Conservation (phyloP, 2,888 invertebrate genomes). For the Eumerus sabulonum region DNA sequence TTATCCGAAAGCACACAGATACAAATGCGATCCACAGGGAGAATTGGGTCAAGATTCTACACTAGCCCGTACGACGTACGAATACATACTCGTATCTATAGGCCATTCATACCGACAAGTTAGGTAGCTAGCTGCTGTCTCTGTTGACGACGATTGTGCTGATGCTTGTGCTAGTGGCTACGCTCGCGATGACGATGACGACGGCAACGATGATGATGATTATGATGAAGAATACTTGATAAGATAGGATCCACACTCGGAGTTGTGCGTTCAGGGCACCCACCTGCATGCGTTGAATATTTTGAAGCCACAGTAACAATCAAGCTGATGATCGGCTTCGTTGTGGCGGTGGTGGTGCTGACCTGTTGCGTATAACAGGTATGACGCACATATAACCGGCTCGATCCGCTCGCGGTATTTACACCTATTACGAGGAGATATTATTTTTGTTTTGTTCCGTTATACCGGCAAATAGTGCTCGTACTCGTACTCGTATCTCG, state of each 20-base stretch:
- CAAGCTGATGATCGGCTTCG: conserved; percentile 1
- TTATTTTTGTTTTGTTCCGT: conserved; percentile 68
- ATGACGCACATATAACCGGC: conserved; percentile 30
- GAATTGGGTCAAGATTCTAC: conserved; percentile 60
- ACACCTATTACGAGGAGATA: conserved; percentile 56
- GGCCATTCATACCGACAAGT: conserved; percentile 58
- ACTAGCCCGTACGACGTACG: conserved; percentile 15
- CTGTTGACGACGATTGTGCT: conserved; percentile 23
- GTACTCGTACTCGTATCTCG: conserved; percentile 29
- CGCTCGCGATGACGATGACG: no score
- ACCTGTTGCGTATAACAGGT: conserved; percentile 67
- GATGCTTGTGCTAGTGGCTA: no score
- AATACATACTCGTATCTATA: conserved; percentile 29
- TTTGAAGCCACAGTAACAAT: conserved; percentile 21
- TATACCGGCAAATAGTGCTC: conserved; percentile 46
- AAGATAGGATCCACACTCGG: conserved; percentile 32
- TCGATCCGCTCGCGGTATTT: conserved; percentile 23
- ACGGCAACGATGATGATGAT: background rate
- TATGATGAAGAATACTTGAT: conserved; percentile 52
- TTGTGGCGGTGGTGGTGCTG: conserved; percentile 25
- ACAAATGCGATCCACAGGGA: conserved; percentile 4
- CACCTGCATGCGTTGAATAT: conserved; percentile 52
- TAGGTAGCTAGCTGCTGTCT: background rate
- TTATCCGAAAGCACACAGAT: conserved; percentile 49
- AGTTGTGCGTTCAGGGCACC: conserved; percentile 47